A percentile compares a stretch with the other conserved stretches of the same genome.
Conservation (phyloP, 2,888 invertebrate genomes). For the Heliconius hortense region DNA sequence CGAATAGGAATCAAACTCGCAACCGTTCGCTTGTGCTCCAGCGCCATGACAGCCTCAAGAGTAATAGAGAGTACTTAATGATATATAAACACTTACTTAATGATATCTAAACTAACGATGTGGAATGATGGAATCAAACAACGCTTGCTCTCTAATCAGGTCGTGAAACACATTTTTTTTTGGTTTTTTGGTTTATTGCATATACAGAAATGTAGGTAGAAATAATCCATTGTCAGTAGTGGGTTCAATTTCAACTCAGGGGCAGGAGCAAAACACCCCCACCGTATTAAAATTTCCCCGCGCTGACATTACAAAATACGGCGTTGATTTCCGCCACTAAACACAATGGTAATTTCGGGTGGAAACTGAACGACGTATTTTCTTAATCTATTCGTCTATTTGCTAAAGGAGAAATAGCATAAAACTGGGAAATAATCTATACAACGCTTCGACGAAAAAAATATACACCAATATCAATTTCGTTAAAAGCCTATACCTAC, state of each 20-base stretch:
- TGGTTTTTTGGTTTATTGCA: too few species aligned
- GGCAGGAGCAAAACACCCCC: not conserved
- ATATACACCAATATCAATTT: not conserved
- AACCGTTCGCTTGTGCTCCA: not conserved
- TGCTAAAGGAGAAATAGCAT: not conserved
- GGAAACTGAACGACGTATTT: not conserved
- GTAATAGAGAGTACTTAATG: not conserved
- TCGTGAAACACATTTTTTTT: not conserved
- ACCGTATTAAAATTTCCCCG: too few species aligned
- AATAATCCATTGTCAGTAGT: not conserved
- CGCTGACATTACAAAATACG: too few species aligned
- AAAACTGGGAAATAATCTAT: not conserved
- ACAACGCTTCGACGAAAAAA: not conserved
- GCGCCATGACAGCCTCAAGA: too few species aligned
- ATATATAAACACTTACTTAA: not conserved
- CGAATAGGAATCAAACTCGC: not conserved
- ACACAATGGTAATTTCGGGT: not conserved
- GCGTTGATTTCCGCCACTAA: not conserved
- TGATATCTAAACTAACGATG: not conserved
- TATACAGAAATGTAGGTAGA: too few species aligned
- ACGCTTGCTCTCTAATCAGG: not conserved
- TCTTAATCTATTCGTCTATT: not conserved
- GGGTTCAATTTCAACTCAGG: not conserved
- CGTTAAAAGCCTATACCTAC: not conserved
- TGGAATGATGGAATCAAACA: not conserved